Evolutionary conservation across 2,888 invertebrate species (phyloP).

Genomic region (Lepeophtheirus nordmannii): DNA sequence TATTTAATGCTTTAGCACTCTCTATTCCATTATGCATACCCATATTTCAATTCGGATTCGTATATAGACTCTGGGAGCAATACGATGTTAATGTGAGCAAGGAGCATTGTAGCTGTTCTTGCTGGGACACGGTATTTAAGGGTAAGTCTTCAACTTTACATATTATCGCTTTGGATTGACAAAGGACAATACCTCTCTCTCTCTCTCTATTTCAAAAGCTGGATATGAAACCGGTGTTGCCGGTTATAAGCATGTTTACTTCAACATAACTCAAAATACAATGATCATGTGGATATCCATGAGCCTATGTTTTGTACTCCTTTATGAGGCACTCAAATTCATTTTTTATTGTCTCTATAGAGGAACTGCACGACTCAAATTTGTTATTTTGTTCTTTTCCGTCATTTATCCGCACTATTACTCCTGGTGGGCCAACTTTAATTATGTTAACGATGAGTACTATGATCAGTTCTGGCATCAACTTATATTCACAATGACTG

Average conservation of each 20-base stretch:
- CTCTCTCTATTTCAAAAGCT: constrained; percentile 33
- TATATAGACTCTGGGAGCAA: constrained; percentile 51
- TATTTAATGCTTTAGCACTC: background rate
- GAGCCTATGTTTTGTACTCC: constrained; percentile 42
- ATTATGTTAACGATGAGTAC: constrained; percentile 55
- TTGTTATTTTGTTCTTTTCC: constrained; percentile 46
- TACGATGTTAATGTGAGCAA: constrained; percentile 46
- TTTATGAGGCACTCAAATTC: constrained; percentile 47
- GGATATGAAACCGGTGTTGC: constrained; percentile 53
- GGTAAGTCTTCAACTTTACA: constrained; percentile 35
- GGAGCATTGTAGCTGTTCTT: constrained; percentile 50
- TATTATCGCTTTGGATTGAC: background rate
- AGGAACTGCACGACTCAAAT: constrained; percentile 30
- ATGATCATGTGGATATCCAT: constrained; percentile 50
- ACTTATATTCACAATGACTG: constrained; percentile 47
- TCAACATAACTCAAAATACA: constrained; percentile 49
- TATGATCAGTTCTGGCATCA: constrained; percentile 55
- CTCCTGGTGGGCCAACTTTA: constrained; percentile 51
- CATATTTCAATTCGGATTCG: constrained; percentile 45
- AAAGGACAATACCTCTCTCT: too few species aligned
- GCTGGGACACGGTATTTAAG: constrained; percentile 60
- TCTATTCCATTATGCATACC: constrained; percentile 39
- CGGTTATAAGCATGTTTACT: constrained; percentile 53
- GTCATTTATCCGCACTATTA: constrained; percentile 53
- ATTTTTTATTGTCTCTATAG: constrained; percentile 31